phyloP scores from a whole-genome alignment of 2,888 invertebrate genomes.

The Caenorhabditis auriculariae region DNA sequence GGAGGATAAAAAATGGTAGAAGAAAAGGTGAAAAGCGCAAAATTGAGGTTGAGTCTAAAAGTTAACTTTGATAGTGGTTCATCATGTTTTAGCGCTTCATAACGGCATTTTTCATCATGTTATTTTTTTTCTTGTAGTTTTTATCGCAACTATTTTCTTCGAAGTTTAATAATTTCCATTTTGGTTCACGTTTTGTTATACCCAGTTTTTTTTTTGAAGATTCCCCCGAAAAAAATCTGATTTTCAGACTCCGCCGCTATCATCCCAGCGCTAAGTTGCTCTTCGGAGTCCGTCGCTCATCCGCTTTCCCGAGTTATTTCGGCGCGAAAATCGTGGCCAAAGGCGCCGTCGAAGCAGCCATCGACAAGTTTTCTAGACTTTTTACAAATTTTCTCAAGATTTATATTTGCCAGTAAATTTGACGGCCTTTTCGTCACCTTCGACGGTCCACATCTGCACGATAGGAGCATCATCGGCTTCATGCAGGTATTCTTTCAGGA shows the following conservation, averaged over 20 bases:
- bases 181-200: too few relatives aligned
- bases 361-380: conserved; percentile 7
- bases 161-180: too few relatives aligned
- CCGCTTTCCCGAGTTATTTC: conserved; percentile 5
- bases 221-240: not conserved
- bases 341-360: conserved; percentile 1
- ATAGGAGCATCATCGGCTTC: conserved; percentile 6
- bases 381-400: conserved; percentile 8
- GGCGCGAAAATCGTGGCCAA: conserved; percentile 7
- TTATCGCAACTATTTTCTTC: too few relatives aligned
- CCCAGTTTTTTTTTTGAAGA: too few relatives aligned
- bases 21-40: too few relatives aligned
- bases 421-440: conserved; percentile 18
- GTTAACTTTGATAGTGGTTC: too few relatives aligned
- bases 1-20: too few relatives aligned
- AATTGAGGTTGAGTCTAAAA: too few relatives aligned
- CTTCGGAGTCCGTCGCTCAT: conserved; percentile 10
- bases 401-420: not conserved
- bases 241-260: not conserved
- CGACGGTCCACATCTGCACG: conserved; percentile 16
- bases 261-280: conserved; percentile 21
- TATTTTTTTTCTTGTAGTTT: too few relatives aligned
- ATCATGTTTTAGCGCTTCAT: too few relatives aligned
- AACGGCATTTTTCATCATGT: too few relatives aligned
- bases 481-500: not conserved